Evolutionary conservation across 2,888 invertebrate genomes (phyloP), one percentile per base, ranked within the genome.

Genomic region (Siphonodentalium dalli): DNA sequence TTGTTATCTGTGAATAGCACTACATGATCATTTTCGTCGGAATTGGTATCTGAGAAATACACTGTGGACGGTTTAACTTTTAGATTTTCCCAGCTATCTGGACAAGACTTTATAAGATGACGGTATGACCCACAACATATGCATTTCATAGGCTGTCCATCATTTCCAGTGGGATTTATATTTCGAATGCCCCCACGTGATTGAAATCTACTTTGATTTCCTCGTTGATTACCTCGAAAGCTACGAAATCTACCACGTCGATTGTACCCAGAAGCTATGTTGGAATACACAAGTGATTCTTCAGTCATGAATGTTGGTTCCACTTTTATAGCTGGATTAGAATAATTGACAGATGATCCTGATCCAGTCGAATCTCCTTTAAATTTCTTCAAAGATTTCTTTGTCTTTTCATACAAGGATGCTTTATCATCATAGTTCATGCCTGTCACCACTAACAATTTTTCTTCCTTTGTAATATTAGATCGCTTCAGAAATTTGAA

Each of bases 231-330:
- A 35, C 20, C 20, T n/a, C n/a, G n/a, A n/a, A n/a, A n/a, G 35
- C 35, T 20, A 35, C 35, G 35, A 15, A 15, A 18, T 35, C 35
- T 20, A 15, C n/a, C 18, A 35, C 35, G 15, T 35, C 35, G 18
- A 18, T 20, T 35, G 7, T 35, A 35, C 20, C 18, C 35, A 20
- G 26, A 28, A 28, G 27, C 15, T 27, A 27, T n/a, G 15, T 15
- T 42, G 31, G 23, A n/a, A 23, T 21, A 21, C 13, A 11, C 18
- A 34, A 23, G 34, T 7, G 34, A 21, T 26, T 26, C 34, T 45
- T 45, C 34, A 13, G 34, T 18, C n/a, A 45, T 11, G 26, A 18
- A 45, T 34, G 21, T 23, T 18, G 45, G 45, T 45, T 45, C 45
- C 11, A 45, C 31, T 34, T 34, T 45, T 18, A 45, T 34, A n/a